phyloP scores from a whole-genome alignment of 2,797 vertebrate species.

The Chloroceryle amazona region DNA sequence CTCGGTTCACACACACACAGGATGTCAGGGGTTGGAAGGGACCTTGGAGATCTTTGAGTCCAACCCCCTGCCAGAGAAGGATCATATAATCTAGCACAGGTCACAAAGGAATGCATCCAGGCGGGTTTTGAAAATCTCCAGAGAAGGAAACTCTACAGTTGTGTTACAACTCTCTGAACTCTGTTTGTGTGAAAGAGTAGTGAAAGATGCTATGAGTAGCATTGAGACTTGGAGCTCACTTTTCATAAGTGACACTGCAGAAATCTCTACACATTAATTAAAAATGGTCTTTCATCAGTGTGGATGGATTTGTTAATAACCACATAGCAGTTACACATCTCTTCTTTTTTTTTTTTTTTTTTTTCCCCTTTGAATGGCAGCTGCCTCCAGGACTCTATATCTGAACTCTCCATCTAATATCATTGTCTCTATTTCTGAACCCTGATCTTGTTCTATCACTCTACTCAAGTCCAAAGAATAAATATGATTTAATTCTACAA shows the following conservation, averaged over 20 bases:
- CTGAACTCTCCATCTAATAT: background rate
- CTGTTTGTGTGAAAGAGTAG: background rate
- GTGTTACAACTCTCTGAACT: background rate
- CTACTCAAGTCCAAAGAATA: background rate
- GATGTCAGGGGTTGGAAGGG: no score
- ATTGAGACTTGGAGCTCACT: background rate
- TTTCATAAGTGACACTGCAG: background rate
- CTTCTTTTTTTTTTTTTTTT: background rate
- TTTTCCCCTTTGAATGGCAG: background rate
- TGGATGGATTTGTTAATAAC: background rate
- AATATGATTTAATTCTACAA: background rate
- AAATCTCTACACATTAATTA: background rate
- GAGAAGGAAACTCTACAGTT: background rate
- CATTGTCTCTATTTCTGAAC: background rate
- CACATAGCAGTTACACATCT: background rate
- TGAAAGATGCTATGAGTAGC: background rate
- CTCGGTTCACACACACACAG: background rate
- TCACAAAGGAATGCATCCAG: no score
- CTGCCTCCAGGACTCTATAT: background rate
- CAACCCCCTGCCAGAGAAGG: no score
- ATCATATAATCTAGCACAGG: no score
- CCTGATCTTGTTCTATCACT: background rate
- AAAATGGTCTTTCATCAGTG: background rate
- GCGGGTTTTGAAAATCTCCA: no score
- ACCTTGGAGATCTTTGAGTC: no score